These are phyloP conservation scores for Psittacula echo DNA, from an alignment of 2,797 vertebrate genomes.

Conservation along the genomic window DNA sequence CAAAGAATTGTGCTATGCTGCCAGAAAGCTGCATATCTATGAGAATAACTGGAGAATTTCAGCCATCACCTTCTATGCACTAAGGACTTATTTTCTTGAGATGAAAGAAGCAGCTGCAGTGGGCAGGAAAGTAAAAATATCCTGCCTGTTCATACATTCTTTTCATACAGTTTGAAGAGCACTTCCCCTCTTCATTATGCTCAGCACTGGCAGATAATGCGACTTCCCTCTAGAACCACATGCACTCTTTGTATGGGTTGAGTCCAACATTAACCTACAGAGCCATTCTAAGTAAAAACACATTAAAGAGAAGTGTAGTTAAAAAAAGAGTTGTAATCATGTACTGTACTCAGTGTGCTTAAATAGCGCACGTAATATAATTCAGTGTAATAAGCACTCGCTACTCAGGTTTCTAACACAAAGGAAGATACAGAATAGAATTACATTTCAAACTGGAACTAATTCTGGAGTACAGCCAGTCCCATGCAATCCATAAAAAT, in stretches of 20 bases:
- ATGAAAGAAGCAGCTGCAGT: constrained; percentile 13
- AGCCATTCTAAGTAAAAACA: constrained; percentile 40
- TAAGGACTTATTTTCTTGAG: not conserved
- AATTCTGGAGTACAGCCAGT: constrained; percentile 43
- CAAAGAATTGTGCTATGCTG: not conserved
- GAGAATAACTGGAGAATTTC: constrained; percentile 7
- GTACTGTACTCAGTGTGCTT: constrained; percentile 41
- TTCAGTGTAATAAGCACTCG: constrained; percentile 5
- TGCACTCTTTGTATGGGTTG: not conserved
- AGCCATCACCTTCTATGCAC: not conserved
- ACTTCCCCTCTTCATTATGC: not conserved
- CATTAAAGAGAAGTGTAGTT: constrained; percentile 32
- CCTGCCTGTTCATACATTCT: not conserved
- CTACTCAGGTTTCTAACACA: constrained; percentile 47
- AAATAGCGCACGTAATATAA: constrained; percentile 27
- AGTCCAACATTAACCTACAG: constrained; percentile 35
- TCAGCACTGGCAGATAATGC: not conserved
- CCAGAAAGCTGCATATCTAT: not conserved
- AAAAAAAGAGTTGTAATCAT: constrained; percentile 35
- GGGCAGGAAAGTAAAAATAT: constrained; percentile 16
- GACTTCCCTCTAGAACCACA: not conserved
- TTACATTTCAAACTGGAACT: constrained; percentile 43
- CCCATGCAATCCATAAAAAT: constrained; percentile 61
- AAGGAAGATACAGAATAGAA: constrained; percentile 53
- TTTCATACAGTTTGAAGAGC: not conserved